Conservation (phyloP, 2,797 vertebrate species). For the Pygocentrus nattereri region DNA sequence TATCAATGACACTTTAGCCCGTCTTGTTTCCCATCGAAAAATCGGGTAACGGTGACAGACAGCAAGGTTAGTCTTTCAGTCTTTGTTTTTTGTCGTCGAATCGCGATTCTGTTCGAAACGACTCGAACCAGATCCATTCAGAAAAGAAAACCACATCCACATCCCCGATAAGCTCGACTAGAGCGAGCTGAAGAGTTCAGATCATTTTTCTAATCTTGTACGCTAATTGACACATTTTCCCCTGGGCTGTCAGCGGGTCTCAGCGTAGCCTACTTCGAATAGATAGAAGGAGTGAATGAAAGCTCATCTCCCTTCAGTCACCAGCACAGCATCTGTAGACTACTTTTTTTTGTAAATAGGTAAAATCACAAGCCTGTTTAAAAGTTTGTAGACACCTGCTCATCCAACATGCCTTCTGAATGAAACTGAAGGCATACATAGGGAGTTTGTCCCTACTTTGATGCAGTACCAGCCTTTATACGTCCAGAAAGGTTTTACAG, state of each 20-base stretch:
- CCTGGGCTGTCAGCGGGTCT: background rate
- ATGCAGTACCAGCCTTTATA: background rate
- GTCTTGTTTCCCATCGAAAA: slow-evolving; percentile 15
- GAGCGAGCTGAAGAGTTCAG: slow-evolving; percentile 4
- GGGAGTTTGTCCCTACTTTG: background rate
- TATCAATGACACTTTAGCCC: background rate
- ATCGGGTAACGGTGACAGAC: slow-evolving; percentile 56
- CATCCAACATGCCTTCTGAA: too few relatives aligned
- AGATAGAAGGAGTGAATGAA: background rate
- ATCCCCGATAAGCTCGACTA: background rate
- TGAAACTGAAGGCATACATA: too few relatives aligned
- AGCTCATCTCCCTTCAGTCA: background rate
- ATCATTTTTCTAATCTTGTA: slow-evolving; percentile 4
- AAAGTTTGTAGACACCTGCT: background rate
- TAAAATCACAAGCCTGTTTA: background rate
- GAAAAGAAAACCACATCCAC: background rate
- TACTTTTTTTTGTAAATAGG: too few relatives aligned
- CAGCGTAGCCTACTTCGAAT: background rate
- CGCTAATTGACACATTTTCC: slow-evolving; percentile 23
- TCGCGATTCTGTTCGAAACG: background rate
- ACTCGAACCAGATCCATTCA: slow-evolving; percentile 1
- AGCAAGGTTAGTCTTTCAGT: background rate
- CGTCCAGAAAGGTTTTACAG: background rate
- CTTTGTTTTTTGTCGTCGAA: background rate
- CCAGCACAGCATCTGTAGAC: background rate